Evolutionary conservation across 2,797 vertebrate species (phyloP), one percentile per base, ranked within the genome.

Genomic region (Antrozous pallidus): DNA sequence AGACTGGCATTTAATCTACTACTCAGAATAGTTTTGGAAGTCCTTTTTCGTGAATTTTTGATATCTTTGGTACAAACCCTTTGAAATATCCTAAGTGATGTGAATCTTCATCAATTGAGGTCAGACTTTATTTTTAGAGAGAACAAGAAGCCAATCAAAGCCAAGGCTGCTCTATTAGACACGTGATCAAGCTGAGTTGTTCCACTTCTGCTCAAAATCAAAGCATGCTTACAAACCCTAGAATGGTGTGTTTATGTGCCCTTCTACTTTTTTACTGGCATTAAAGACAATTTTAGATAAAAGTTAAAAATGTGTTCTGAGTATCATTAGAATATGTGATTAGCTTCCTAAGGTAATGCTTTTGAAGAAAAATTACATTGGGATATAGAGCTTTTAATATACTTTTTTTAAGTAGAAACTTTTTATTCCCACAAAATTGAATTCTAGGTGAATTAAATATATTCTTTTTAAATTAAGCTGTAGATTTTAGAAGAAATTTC

Each of bases 101-200:
- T 87, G 40, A 58, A 87, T 94, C 73, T 94, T 95, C 70, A 91
- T 93, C 93, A 96, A 38, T 86, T 85, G 91, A 96, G 95, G 96
- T 96, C 87, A 96, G 79, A 94, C 93, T 96, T 94, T 96, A 97
- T 97, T 97, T 97, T 96, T 96, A 95, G 87, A 96, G 77, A 91
- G 40, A 91, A 78, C 73, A 90, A 94, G 96, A 94, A 91, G 45
- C 49, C 93, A 97, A 93, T 86, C 84, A 96, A 95, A 97, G 93
- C 40, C 42, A 93, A 82, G 84, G 71, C 58, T 75, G 58, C 58
- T 81, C 33, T 93, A 91, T 90, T 90, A 94, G 61, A 67, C 61
- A 75, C 94, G 75, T 90, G 92, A 95, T 89, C 95, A 96, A 93
- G 93, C 94, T 93, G 94, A 92, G 80, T 81, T 10, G 75, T 92